These are phyloP conservation scores for Ptychochromis oligacanthus DNA, from an alignment of 2,113 vertebrate genomes.

Conservation along the genomic window DNA sequence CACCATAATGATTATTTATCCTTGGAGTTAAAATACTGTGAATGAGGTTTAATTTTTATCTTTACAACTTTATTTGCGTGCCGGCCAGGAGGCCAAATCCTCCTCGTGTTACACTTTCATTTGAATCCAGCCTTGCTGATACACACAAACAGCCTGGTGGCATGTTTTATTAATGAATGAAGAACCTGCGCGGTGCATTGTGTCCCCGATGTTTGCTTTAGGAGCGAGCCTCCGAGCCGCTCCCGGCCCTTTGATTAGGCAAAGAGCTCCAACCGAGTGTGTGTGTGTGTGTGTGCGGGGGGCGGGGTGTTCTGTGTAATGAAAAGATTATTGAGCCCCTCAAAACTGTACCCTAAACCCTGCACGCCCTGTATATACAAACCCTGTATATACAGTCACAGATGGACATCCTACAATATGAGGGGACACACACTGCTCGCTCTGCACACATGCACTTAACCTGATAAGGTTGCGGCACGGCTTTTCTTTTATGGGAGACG, in stretches of 20 bases:
- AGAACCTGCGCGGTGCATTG: constrained; percentile 74
- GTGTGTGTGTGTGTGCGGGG: neutral
- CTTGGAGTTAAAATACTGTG: no score
- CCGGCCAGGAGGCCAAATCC: constrained; percentile 8
- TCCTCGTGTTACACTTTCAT: constrained; percentile 58
- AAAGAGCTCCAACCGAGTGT: constrained; percentile 78
- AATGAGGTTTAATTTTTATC: neutral
- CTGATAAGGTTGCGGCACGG: constrained; percentile 45
- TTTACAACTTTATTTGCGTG: neutral
- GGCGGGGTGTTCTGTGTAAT: constrained; percentile 76
- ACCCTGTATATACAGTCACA: constrained; percentile 42
- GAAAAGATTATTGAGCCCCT: constrained; percentile 86
- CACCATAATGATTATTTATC: neutral
- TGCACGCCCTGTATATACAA: no score
- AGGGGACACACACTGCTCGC: neutral
- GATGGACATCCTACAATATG: constrained; percentile 17
- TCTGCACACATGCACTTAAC: constrained; percentile 52
- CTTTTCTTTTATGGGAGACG: constrained; percentile 75
- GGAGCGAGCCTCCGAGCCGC: constrained; percentile 77
- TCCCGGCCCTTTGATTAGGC: constrained; percentile 84
- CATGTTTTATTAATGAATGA: constrained; percentile 82
- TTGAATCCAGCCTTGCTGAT: constrained; percentile 32
- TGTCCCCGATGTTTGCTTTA: constrained; percentile 79
- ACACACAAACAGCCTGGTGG: constrained; percentile 18
- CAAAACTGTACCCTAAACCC: constrained; percentile 67